Evolutionary conservation across 2,113 vertebrate species (phyloP), one percentile per base, ranked within the genome.

Genomic region (Platysternon megacephalum): DNA sequence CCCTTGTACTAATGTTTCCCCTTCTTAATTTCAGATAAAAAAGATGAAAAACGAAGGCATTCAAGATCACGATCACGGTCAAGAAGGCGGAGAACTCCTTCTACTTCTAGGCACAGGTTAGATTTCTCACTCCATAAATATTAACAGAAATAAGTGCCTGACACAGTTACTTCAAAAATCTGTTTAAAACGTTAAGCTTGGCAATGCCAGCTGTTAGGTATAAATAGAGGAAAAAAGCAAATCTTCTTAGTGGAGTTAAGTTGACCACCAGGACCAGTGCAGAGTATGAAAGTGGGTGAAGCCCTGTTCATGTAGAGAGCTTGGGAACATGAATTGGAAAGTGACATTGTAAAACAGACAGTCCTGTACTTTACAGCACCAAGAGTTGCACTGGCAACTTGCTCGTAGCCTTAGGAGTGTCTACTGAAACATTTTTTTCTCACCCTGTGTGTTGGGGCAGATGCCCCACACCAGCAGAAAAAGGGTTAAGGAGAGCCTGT

Each of bases 21-120:
- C 14, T 65, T 84, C 93, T 83, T 44, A 79, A 96, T 97, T 98
- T 24, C 93, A 99, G 99, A 99, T 97, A 99, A 99, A 97, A 99
- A 99, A 94, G 99, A 99, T 88, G 99, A 99, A 90, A 99, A 99
- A 92, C 98, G 99, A 91, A 99, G 99, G 94, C 99, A 99, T 97
- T 99, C 99, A 2, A 98, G 99, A 82, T 99, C 99, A 29, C 96
- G 99, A 84, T 99, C 99, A 0, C 99, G 99, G 68, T 99, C 99
- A 0, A 98, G 99, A 26, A 99, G 99, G 90, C 99, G 99, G 90
- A 98, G 99, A 72, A 99, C 99, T 26, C 98, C 99, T 68, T 99
- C 99, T 53, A 99, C 99, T 84, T 99, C 99, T 19, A 99, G 99
- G 94, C 99, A 99, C 98, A 99, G 99, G 99, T 99, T 78, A 92